A percentile compares a stretch with the other conserved stretches of the same genome.
Conservation (phyloP, 2,113 vertebrate species). For the Coracopsis vasa region DNA sequence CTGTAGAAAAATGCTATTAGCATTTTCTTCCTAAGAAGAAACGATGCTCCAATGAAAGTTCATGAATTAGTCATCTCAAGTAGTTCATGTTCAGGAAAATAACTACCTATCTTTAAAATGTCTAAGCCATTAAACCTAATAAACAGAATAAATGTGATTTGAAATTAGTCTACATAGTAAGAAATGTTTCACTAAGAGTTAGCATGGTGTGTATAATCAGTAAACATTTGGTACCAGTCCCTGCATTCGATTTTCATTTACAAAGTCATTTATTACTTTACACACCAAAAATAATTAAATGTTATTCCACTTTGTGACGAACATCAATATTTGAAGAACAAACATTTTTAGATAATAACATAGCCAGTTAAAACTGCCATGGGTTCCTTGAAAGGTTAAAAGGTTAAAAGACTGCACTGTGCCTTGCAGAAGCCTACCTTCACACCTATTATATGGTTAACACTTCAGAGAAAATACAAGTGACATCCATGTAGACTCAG, state of each 20-base stretch:
- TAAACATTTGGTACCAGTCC: not conserved
- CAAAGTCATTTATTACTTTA: not conserved
- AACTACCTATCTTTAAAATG: not conserved
- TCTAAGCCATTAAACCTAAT: slow-evolving; percentile 7
- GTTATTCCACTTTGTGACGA: not conserved
- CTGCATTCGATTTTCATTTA: slow-evolving; percentile 21
- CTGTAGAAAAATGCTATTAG: not conserved
- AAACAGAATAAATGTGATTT: not conserved
- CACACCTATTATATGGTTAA: not conserved
- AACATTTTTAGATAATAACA: not conserved
- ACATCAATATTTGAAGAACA: slow-evolving; percentile 33
- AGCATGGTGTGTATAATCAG: not conserved
- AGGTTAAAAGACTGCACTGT: not conserved
- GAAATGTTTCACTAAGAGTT: not conserved
- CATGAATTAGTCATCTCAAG: not conserved
- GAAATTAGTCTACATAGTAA: not conserved
- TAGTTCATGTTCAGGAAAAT: not conserved
- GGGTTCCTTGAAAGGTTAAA: slow-evolving; percentile 9
- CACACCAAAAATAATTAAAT: slow-evolving; percentile 26
- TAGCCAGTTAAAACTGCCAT: not conserved
- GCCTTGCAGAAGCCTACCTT: not conserved
- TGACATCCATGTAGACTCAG: not conserved
- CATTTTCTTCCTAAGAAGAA: slow-evolving; percentile 29
- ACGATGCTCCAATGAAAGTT: slow-evolving; percentile 15
- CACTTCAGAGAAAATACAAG: not conserved